These are phyloP conservation scores for Meloidogyne exigua DNA, from an alignment of 1,140 invertebrate genomes.

Conservation along the genomic window DNA sequence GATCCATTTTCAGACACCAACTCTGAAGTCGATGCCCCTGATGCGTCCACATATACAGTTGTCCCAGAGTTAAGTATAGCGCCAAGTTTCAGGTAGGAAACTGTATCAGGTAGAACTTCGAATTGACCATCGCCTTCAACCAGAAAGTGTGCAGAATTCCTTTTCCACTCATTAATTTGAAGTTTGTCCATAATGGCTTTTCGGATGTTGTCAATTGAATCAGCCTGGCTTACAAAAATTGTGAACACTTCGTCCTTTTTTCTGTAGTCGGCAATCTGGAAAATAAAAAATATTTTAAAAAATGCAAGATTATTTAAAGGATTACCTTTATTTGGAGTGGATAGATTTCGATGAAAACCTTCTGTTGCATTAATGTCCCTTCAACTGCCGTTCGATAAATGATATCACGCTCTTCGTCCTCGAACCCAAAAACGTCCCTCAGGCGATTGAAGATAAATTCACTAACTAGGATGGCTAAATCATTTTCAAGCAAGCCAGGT, in stretches of 20 bases:
- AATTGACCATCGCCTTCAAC: slow-evolving; percentile 37
- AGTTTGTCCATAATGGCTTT: slow-evolving; percentile 27
- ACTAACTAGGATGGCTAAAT: slow-evolving; percentile 47
- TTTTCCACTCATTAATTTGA: slow-evolving; percentile 19
- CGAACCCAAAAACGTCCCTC: slow-evolving; percentile 40
- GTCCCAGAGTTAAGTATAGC: neutral
- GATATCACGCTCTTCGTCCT: slow-evolving; percentile 42
- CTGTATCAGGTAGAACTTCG: neutral
- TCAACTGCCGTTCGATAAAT: slow-evolving; percentile 45
- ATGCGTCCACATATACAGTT: slow-evolving; percentile 11
- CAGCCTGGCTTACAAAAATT: slow-evolving; percentile 31
- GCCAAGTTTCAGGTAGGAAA: slow-evolving; percentile 12
- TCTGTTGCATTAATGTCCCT: slow-evolving; percentile 39
- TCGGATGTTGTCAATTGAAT: slow-evolving; percentile 38
- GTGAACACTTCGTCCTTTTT: slow-evolving; percentile 1
- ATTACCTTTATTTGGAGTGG: slow-evolving; percentile 47
- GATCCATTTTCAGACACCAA: neutral
- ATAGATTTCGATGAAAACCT: slow-evolving; percentile 48
- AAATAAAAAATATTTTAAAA: slow-evolving; percentile 21
- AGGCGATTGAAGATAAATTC: slow-evolving; percentile 38
- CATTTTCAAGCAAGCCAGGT: slow-evolving; percentile 35
- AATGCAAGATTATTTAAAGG: neutral
- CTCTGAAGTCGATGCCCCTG: neutral
- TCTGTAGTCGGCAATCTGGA: slow-evolving; percentile 39
- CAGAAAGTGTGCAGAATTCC: slow-evolving; percentile 34